phyloP scores from a whole-genome alignment of 2,113 vertebrate genomes.

The Spilogale gracilis region DNA sequence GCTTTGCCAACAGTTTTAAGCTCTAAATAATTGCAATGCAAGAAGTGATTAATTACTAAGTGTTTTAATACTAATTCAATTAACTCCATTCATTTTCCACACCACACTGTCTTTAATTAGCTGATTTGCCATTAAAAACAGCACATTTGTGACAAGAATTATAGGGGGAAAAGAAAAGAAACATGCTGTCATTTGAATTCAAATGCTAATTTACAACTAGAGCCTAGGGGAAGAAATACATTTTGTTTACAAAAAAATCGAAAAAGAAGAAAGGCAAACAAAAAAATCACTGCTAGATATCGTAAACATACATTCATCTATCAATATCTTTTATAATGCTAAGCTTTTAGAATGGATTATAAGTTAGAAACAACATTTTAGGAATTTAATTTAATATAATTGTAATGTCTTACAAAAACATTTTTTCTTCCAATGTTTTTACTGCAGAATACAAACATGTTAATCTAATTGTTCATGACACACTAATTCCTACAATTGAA shows the following conservation, averaged over 20 bases:
- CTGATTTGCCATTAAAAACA: constrained; percentile 75
- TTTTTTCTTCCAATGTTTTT: constrained; percentile 31
- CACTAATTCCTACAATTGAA: not conserved
- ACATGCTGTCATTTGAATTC: constrained; percentile 63
- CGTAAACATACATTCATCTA: constrained; percentile 34
- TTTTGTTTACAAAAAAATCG: constrained; percentile 51
- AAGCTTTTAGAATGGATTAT: constrained; percentile 33
- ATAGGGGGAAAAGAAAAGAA: constrained; percentile 56
- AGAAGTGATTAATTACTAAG: constrained; percentile 75
- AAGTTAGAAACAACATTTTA: not conserved
- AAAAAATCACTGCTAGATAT: not conserved
- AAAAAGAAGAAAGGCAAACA: not conserved
- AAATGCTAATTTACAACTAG: constrained; percentile 68
- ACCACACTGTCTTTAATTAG: constrained; percentile 63
- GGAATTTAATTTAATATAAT: not conserved
- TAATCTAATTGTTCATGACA: constrained; percentile 15
- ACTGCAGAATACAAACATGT: not conserved
- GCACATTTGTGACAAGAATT: constrained; percentile 53
- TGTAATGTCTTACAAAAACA: constrained; percentile 25
- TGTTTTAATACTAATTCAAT: constrained; percentile 74
- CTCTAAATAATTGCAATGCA: constrained; percentile 63
- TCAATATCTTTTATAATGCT: not conserved
- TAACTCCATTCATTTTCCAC: constrained; percentile 72
- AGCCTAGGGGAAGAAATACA: constrained; percentile 41
- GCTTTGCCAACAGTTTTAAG: constrained; percentile 70